A percentile compares a stretch with the other conserved stretches of the same genome.
Conservation (phyloP, 2,113 vertebrate species). For the Ciconia stormi region DNA sequence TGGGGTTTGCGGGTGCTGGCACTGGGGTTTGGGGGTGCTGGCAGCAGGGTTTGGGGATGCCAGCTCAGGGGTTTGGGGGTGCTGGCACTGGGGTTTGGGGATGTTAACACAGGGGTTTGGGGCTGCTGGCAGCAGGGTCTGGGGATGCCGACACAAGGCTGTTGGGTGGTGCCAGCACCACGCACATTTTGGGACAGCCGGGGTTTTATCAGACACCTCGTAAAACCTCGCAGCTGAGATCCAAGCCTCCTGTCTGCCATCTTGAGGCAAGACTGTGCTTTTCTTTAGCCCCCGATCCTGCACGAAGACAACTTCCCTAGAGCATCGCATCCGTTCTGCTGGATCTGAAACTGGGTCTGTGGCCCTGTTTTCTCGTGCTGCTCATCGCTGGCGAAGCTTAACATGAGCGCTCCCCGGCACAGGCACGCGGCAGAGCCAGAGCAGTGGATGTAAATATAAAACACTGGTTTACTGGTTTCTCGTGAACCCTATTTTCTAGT, state of each 20-base stretch:
- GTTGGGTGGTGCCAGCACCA: neutral
- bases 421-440: neutral
- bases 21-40: neutral
- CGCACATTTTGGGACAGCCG: fast-evolving
- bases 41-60: neutral
- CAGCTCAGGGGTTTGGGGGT: too few species aligned
- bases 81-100: too few species aligned
- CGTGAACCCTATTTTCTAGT: neutral
- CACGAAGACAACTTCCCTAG: neutral
- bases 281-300: neutral
- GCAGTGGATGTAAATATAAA: fast-evolving
- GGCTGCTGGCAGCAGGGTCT: too few species aligned
- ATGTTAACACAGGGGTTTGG: neutral
- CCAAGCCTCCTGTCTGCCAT: neutral
- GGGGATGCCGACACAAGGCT: neutral
- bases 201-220: fast-evolving
- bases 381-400: neutral
- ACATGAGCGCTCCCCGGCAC: fast-evolving
- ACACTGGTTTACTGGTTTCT: fast-evolving
- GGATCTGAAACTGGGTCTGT: fast-evolving
- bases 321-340: fast-evolving
- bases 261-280: neutral
- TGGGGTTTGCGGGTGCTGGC: neutral
- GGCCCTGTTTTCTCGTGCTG: neutral
- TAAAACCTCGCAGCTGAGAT: neutral